Evolutionary conservation across 2,888 invertebrate genomes (phyloP), one percentile per base, ranked within the genome.

Genomic region (Lamellibrachia columna): DNA sequence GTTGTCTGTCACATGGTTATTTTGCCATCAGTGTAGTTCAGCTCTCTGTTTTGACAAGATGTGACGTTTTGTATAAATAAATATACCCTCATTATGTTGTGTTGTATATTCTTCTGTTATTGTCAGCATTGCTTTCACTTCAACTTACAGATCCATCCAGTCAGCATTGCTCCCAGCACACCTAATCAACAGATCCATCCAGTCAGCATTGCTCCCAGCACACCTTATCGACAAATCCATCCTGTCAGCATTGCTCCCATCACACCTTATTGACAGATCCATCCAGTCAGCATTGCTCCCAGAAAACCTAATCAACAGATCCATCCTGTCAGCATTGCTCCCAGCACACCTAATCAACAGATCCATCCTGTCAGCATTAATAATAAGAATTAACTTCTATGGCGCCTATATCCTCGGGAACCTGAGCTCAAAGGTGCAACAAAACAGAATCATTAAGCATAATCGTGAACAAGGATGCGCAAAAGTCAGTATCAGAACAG

Each of bases 21-120:
- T 75, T 75, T 75, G 22, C 75, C 75, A 75, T 75, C 75, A 75
- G 75, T 75, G 75, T 75, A 75, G 15, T 75, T 75, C 75, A 75
- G 75, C 75, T 75, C 75, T 1, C 4, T 75, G 75, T 75, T 11
- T 40, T 75, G n/a, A 6, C 75, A 75, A 22, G 22, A 75, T 75
- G 75, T 75, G 75, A 75, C 22, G 75, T 75, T 75, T 75, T 22
- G 75, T 75, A 75, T 75, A 75, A 75, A 75, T 75, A 75, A 75
- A 75, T 75, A 75, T 75, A 75, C 75, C 75, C 75, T 75, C 75
- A 75, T 75, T 75, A 75, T 75, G 22, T 75, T 75, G 75, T 75
- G 75, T 75, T 75, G 75, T 3, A 15, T 75, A 6, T 75, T 75
- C 28, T 28, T 28, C 28, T 28, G 28, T 28, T 75, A 15, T 75